A percentile compares a stretch with the other conserved stretches of the same genome.
Evolutionary conservation across 2,113 vertebrate genomes (phyloP).

Genomic region (Dendropsophus ebraccatus): DNA sequence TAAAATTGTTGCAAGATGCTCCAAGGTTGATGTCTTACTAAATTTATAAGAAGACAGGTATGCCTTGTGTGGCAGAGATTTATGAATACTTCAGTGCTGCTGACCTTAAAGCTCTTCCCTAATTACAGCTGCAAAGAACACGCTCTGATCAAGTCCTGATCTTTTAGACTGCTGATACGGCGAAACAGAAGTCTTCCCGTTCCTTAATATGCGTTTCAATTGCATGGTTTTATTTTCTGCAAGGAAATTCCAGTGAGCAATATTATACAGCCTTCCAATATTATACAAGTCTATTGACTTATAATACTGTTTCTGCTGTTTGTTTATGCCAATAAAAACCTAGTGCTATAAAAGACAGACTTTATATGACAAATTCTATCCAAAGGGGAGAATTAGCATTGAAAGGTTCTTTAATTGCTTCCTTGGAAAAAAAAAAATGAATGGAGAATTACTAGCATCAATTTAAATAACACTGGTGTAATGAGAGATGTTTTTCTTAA

Average conservation of each 20-base stretch:
- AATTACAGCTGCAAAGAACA: conserved; percentile 47
- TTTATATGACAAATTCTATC: conserved; percentile 38
- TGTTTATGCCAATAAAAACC: conserved; percentile 52
- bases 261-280: background rate
- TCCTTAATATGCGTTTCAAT: conserved; percentile 1
- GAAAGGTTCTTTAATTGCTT: conserved; percentile 43
- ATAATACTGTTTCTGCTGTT: conserved; percentile 25
- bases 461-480: conserved; percentile 51
- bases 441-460: conserved; percentile 27
- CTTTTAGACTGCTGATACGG: conserved; percentile 46
- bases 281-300: conserved; percentile 19
- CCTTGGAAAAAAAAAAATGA: conserved; percentile 5
- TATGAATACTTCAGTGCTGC: conserved; percentile 48
- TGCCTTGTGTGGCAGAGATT: conserved; percentile 45
- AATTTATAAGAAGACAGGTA: conserved; percentile 36
- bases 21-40: conserved; percentile 34
- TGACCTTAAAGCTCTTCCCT: conserved; percentile 51
- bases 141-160: conserved; percentile 35
- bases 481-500: conserved; percentile 47
- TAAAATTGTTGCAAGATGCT: conserved; percentile 6
- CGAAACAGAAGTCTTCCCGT: conserved; percentile 15
- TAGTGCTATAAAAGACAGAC: background rate
- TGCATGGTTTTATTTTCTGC: background rate
- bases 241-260: background rate
- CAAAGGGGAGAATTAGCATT: conserved; percentile 39